A percentile compares a stretch with the other conserved stretches of the same genome.
phyloP scores from a whole-genome alignment of 2,888 invertebrate species.

The Buathra laborator region DNA sequence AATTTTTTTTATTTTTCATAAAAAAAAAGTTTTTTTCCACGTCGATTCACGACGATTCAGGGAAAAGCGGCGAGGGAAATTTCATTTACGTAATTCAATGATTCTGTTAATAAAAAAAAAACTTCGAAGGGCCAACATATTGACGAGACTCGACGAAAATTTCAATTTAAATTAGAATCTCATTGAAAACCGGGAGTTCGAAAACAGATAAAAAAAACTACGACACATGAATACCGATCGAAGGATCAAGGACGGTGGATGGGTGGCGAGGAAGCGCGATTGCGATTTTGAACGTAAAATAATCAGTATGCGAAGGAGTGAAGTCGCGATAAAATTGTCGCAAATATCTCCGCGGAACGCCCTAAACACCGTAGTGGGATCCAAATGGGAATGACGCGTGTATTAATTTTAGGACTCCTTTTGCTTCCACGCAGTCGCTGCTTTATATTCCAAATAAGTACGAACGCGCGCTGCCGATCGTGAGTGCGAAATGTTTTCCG shows the following conservation, averaged over 20 bases:
- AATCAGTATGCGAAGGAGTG: slow-evolving; percentile 33
- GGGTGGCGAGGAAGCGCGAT: neutral
- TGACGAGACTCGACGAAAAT: neutral
- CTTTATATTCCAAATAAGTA: slow-evolving; percentile 25
- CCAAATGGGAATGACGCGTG: slow-evolving; percentile 19
- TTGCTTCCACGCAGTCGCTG: neutral
- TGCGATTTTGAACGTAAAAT: neutral
- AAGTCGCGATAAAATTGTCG: slow-evolving; percentile 22
- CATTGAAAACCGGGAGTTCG: neutral
- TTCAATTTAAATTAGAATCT: neutral
- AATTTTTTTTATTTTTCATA: too few relatives aligned
- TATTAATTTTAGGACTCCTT: slow-evolving; percentile 33
- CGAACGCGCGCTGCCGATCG: neutral
- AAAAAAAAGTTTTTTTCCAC: too few relatives aligned
- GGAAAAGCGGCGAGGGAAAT: too few relatives aligned
- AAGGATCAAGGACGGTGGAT: neutral
- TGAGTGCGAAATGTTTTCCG: slow-evolving; percentile 9
- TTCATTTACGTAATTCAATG: too few relatives aligned
- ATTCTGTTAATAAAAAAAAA: too few relatives aligned
- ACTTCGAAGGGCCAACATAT: too few relatives aligned
- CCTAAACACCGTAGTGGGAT: neutral
- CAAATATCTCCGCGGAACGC: slow-evolving; percentile 10
- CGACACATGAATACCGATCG: neutral
- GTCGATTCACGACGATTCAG: too few relatives aligned
- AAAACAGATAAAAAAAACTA: neutral